Percentiles rank a stretch among this genome's conserved stretches.
These are phyloP conservation scores for Lampris megalopsis DNA, from an alignment of 2,113 vertebrate genomes.

Conservation along the genomic window DNA sequence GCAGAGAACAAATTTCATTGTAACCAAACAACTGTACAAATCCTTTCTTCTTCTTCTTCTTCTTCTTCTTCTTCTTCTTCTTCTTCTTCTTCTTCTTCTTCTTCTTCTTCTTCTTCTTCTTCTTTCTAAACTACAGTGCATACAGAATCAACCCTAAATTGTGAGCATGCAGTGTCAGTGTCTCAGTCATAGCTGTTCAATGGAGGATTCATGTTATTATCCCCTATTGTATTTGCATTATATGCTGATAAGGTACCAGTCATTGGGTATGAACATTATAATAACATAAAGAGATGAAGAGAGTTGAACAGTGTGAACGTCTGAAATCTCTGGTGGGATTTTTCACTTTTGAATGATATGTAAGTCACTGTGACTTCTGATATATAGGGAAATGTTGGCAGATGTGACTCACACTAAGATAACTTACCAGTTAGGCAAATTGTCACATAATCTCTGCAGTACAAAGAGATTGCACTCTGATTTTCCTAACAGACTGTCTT, in stretches of 20 bases:
- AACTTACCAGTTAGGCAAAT: constrained; percentile 76
- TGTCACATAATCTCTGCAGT: constrained; percentile 36
- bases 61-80: too few relatives aligned
- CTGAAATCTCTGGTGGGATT: constrained; percentile 23
- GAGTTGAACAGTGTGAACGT: neutral
- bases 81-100: too few relatives aligned
- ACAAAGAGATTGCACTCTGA: constrained; percentile 47
- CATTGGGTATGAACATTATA: neutral
- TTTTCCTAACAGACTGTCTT: constrained; percentile 67
- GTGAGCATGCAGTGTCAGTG: too few relatives aligned
- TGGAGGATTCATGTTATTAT: neutral
- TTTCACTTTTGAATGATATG: constrained; percentile 8
- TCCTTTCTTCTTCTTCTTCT: too few relatives aligned
- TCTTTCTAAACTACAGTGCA: too few relatives aligned
- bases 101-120: too few relatives aligned
- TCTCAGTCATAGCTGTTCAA: too few relatives aligned
- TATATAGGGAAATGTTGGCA: constrained; percentile 39
- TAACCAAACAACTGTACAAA: too few relatives aligned
- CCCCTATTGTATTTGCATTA: neutral
- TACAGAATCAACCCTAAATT: too few relatives aligned
- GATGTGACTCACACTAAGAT: constrained; percentile 36
- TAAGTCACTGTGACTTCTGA: constrained; percentile 11
- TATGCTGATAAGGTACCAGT: neutral
- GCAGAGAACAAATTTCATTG: too few relatives aligned
- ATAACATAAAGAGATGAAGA: neutral